Percentiles rank a stretch among this genome's conserved stretches.
Evolutionary conservation across 92 coral and sea anemone genomes (phyloP).

Genomic region (Pocillopora grandis): DNA sequence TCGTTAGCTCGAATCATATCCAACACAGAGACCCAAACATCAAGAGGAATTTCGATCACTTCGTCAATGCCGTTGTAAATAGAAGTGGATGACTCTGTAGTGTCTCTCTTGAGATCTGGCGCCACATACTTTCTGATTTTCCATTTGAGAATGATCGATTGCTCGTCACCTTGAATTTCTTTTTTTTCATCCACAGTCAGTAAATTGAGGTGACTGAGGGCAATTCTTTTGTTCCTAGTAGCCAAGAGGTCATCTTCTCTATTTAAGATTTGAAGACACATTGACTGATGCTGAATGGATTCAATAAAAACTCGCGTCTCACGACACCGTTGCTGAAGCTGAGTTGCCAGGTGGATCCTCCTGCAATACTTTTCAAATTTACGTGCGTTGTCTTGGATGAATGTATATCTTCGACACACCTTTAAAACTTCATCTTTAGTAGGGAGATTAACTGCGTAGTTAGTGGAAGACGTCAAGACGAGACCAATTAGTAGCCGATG

Average conservation of each 20-base stretch:
- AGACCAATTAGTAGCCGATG: constrained; percentile 68
- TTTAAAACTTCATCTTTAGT: constrained; percentile 59
- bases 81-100: neutral
- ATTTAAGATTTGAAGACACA: constrained; percentile 48
- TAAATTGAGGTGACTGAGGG: constrained; percentile 66
- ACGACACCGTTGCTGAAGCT: constrained; percentile 54
- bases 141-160: constrained; percentile 52
- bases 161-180: constrained; percentile 11
- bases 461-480: neutral
- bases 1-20: constrained; percentile 37
- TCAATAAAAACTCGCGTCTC: constrained; percentile 63
- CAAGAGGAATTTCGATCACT: constrained; percentile 37
- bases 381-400: constrained; percentile 51
- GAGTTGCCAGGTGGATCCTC: constrained; percentile 62
- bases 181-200: constrained; percentile 28
- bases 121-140: constrained; percentile 62
- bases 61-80: neutral
- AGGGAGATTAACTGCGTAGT: neutral
- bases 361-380: constrained; percentile 68
- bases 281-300: constrained; percentile 43
- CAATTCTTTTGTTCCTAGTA: constrained; percentile 50
- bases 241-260: constrained; percentile 57
- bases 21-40: constrained; percentile 50
- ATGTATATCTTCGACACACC: constrained; percentile 81
- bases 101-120: constrained; percentile 10